Evolutionary conservation across 2,797 vertebrate species (phyloP), one percentile per base, ranked within the genome.

Genomic region (Anguilla obscura): DNA sequence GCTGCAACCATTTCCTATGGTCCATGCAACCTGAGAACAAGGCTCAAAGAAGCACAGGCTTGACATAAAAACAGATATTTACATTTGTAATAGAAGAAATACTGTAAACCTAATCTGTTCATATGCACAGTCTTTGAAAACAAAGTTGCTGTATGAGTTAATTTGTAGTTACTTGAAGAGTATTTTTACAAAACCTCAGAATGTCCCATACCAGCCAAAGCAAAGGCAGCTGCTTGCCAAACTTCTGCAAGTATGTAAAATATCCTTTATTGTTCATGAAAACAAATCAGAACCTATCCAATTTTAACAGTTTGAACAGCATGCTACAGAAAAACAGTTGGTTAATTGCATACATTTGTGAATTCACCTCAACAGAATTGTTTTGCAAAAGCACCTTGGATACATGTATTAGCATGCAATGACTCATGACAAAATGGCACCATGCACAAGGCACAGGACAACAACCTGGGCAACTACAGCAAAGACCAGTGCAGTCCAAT

Each of bases 351-450:
- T 52, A 52, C 7, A 52, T 52, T 52, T 56, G 88, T 63, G 14
- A 89, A 88, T 86, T 14, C 86, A 93, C 91, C 88, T 87, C 91
- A 0, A 85, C n/a, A 88, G 63, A 88, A 50, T 45, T 56, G 88
- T 69, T 16, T 88, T 27, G 16, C 24, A 21, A 63, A 71, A 27
- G 7, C 66, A 71, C 14, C 27, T 71, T 9, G 27, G 66, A 1
- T 7, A 71, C 30, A 27, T 71, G 3, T 71, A 7, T 27, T 7
- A 0, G 1, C 83, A 84, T 33, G 36, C 2, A 74, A 40, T 14
- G 80, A 71, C 74, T 76, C 88, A 90, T 83, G 66, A 12, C 18
- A 21, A 3, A 24, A 66, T 6, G 18, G 4, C 60, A 71, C 14
- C 10, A 1, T 7, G 66, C 27, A 71, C 66, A 71, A 45, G 40